Evolutionary conservation across 2,113 vertebrate species (phyloP).

Genomic region (Zosterops japonicus): DNA sequence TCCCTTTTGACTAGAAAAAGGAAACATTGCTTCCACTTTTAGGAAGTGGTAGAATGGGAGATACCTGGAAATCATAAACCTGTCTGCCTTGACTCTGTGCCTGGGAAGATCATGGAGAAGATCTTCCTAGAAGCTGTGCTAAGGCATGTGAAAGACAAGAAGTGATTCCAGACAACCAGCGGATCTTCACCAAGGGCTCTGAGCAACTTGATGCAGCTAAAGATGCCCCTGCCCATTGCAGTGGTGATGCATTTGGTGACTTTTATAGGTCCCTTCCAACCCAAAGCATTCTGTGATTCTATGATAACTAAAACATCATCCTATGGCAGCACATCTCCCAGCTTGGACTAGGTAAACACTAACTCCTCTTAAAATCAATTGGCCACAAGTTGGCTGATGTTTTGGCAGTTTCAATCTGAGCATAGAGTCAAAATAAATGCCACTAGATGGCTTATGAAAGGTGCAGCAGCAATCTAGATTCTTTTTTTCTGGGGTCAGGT

Average conservation of each 20-base stretch:
- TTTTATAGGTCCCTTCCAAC: neutral
- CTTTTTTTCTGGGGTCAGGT: neutral
- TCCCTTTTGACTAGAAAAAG: fast-evolving
- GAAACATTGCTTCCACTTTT: neutral
- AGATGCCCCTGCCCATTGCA: neutral
- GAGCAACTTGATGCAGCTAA: neutral
- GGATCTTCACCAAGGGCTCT: neutral
- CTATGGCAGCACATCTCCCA: neutral
- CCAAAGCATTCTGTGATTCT: neutral
- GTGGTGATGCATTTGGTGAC: neutral
- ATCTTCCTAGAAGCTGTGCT: neutral
- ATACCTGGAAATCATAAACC: neutral
- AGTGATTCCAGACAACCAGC: neutral
- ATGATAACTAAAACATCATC: neutral
- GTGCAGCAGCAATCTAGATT: neutral
- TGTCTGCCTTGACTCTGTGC: neutral
- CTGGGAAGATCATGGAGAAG: neutral
- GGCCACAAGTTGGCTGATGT: neutral
- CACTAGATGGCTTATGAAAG: neutral
- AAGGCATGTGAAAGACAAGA: neutral
- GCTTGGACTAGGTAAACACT: neutral
- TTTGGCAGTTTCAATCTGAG: neutral
- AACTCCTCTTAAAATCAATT: neutral
- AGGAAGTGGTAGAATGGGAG: neutral
- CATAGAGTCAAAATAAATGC: neutral